Percentiles rank a stretch among this genome's conserved stretches.
phyloP scores from a whole-genome alignment of 2,113 vertebrate genomes.

The Ctenomys sociabilis region DNA sequence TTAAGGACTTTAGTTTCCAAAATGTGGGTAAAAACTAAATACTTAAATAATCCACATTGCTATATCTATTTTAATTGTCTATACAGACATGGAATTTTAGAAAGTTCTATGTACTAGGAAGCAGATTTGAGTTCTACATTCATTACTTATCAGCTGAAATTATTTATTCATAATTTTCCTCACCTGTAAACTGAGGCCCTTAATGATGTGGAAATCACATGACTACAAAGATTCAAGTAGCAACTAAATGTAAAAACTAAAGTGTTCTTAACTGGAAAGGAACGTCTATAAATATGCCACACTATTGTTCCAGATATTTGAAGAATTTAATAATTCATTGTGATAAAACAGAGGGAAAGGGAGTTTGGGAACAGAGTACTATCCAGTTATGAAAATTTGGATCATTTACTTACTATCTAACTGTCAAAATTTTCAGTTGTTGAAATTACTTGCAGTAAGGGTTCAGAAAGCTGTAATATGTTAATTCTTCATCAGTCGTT shows the following conservation, averaged over 20 bases:
- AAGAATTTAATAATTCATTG: slow-evolving; percentile 33
- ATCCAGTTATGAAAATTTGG: background rate
- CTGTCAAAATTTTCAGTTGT: background rate
- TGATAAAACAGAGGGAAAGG: background rate
- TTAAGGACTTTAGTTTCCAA: background rate
- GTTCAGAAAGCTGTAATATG: background rate
- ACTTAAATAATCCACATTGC: background rate
- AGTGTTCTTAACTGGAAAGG: slow-evolving; percentile 40
- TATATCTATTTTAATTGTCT: slow-evolving; percentile 43
- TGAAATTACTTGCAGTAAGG: background rate
- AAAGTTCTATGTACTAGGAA: background rate
- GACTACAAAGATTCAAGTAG: slow-evolving; percentile 49
- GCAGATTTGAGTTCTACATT: background rate
- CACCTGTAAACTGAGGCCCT: slow-evolving; percentile 43
- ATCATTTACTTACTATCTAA: slow-evolving; percentile 19
- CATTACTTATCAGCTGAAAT: slow-evolving; percentile 28
- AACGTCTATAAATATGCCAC: slow-evolving; percentile 28
- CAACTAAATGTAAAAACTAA: slow-evolving; percentile 55
- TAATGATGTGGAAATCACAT: slow-evolving; percentile 53
- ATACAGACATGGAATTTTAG: background rate
- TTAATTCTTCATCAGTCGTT: background rate
- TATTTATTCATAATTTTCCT: slow-evolving; percentile 59
- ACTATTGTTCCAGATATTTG: slow-evolving; percentile 18
- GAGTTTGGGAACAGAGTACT: background rate
- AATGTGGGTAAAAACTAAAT: slow-evolving; percentile 4